Percentiles rank a stretch among this genome's conserved stretches.
phyloP scores from a whole-genome alignment of 2,888 invertebrate genomes.

The Macaria liturata region DNA sequence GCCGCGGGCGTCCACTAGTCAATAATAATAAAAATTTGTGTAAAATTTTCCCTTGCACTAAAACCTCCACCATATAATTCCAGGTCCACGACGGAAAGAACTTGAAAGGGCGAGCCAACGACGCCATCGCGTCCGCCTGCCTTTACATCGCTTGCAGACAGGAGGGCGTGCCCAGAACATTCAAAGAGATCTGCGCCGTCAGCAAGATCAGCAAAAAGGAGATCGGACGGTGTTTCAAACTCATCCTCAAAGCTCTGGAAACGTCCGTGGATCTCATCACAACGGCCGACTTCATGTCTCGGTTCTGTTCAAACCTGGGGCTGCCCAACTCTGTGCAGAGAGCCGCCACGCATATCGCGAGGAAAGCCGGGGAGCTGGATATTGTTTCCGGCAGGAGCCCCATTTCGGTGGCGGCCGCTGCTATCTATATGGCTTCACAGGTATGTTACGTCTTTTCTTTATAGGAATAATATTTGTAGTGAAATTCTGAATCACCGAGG shows the following conservation, averaged over 20 bases:
- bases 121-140: constrained; percentile 99
- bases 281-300: constrained; percentile 99
- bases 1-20: too few species aligned
- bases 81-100: constrained; percentile 97
- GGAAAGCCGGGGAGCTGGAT: constrained; percentile 97
- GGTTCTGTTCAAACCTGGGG: constrained; percentile 97
- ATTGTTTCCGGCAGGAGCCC: constrained; percentile 99
- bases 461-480: too few species aligned
- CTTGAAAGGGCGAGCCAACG: constrained; percentile 97
- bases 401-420: constrained; percentile 99
- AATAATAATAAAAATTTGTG: too few species aligned
- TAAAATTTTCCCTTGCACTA: too few species aligned
- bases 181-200: constrained; percentile 99
- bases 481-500: too few species aligned
- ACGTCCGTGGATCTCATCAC: constrained; percentile 99
- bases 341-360: constrained; percentile 98
- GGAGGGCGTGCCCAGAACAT: constrained; percentile 99
- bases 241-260: constrained; percentile 97
- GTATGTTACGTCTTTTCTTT: constrained; percentile 59
- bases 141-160: constrained; percentile 99
- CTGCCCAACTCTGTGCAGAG: constrained; percentile 94
- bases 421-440: constrained; percentile 99
- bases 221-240: constrained; percentile 98
- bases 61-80: constrained; percentile 1
- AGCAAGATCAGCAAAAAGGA: constrained; percentile 99